Conservation (phyloP, 2,888 invertebrate species). For the Eledona agricola region DNA sequence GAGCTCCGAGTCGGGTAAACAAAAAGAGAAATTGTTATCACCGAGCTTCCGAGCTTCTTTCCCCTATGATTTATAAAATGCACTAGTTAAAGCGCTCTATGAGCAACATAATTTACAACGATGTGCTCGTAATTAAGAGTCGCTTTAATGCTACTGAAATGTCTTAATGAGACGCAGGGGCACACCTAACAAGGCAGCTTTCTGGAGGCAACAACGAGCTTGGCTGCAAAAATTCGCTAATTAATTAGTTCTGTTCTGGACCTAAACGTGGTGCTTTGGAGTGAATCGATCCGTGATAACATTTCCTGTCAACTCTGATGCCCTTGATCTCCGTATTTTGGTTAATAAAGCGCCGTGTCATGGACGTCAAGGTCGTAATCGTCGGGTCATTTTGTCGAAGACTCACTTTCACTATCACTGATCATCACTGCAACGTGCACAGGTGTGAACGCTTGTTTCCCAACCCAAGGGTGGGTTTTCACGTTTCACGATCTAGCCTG, state of each 20-base stretch:
- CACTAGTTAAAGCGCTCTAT: too few species aligned
- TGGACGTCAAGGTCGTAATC: conserved; percentile 21
- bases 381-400: conserved; percentile 18
- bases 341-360: conserved; percentile 28
- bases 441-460: conserved; percentile 34
- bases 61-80: conserved; percentile 1
- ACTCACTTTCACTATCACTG: conserved; percentile 20
- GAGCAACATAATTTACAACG: too few species aligned
- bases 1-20: not conserved
- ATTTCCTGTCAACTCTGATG: conserved; percentile 31
- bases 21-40: conserved; percentile 1
- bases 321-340: conserved; percentile 28
- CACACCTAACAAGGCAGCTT: too few species aligned
- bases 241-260: conserved; percentile 31
- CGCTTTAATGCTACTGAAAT: too few species aligned
- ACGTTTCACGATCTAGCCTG: conserved; percentile 32
- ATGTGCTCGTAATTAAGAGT: too few species aligned
- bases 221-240: conserved; percentile 19
- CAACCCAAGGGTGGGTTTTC: conserved; percentile 30
- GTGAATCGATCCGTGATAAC: conserved; percentile 31
- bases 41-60: conserved; percentile 10
- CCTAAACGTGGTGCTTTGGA: conserved; percentile 30
- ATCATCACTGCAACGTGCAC: conserved; percentile 31
- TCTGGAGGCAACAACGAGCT: too few species aligned
- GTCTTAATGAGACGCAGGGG: too few species aligned